Evolutionary conservation across 2,888 invertebrate genomes (phyloP).

Genomic region (Teleogryllus oceanicus): DNA sequence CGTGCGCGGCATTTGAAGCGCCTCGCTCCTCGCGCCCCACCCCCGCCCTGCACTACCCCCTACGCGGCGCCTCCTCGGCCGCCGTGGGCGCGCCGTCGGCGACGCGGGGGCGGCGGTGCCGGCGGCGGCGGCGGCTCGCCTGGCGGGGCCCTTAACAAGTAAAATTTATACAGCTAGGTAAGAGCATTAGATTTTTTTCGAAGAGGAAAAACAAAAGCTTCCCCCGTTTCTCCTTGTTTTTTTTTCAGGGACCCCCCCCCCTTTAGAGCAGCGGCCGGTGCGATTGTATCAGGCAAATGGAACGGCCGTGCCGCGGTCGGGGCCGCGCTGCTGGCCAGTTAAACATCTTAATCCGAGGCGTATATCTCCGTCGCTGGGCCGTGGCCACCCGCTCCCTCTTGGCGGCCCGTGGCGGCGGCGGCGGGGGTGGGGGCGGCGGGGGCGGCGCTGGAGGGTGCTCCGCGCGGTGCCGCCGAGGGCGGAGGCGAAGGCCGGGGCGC

Average conservation of each 20-base stretch:
- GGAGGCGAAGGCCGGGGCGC: neutral
- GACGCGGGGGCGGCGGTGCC: no score
- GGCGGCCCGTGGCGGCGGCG: neutral
- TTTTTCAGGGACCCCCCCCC: neutral
- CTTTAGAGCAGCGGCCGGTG: neutral
- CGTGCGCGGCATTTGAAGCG: neutral
- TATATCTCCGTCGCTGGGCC: neutral
- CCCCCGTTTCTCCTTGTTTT: neutral
- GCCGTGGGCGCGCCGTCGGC: no score
- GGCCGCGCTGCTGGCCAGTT: neutral
- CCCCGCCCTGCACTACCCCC: neutral
- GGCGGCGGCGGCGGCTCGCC: neutral
- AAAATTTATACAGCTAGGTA: slow-evolving; percentile 18
- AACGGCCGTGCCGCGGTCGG: neutral
- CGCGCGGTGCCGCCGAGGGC: neutral
- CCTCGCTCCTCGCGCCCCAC: neutral
- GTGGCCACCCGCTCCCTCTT: slow-evolving; percentile 18
- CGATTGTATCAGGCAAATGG: slow-evolving; percentile 18
- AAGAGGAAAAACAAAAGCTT: slow-evolving; percentile 18
- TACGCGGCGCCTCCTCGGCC: neutral
- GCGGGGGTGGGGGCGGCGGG: neutral
- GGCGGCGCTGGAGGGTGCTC: neutral
- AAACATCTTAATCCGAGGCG: slow-evolving; percentile 18
- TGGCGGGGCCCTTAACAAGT: neutral
- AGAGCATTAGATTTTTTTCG: slow-evolving; percentile 18